phyloP scores from a whole-genome alignment of 2,888 invertebrate genomes.

The Xestoiulus laeticollis region DNA sequence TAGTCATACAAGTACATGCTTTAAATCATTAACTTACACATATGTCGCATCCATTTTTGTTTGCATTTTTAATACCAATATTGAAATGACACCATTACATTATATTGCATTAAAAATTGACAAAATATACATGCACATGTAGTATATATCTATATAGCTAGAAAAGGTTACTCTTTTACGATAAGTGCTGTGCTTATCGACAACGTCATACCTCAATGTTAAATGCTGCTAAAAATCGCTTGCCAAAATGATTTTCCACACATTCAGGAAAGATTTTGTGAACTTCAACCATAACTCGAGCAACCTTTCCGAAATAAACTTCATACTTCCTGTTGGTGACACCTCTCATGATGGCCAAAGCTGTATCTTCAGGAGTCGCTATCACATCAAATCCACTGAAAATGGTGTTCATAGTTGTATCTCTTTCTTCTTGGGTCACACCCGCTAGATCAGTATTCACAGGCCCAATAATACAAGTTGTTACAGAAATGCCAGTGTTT shows the following conservation, averaged over 20 bases:
- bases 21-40: too few species aligned
- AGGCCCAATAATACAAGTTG: slow-evolving; percentile 19
- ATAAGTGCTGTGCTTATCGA: background rate
- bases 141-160: too few species aligned
- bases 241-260: background rate
- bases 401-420: background rate
- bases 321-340: slow-evolving; percentile 27
- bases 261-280: slow-evolving; percentile 27
- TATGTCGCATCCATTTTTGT: too few species aligned
- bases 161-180: too few species aligned
- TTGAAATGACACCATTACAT: too few species aligned
- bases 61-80: too few species aligned
- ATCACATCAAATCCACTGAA: background rate
- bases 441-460: background rate
- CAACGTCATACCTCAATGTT: background rate
- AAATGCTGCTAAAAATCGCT: background rate
- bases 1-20: too few species aligned
- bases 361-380: slow-evolving; percentile 34
- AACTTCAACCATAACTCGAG: background rate
- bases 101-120: too few species aligned
- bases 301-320: slow-evolving; percentile 27
- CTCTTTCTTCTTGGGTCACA: background rate
- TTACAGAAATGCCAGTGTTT: slow-evolving; percentile 34
- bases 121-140: too few species aligned
- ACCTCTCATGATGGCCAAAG: slow-evolving; percentile 48